A percentile compares a stretch with the other conserved stretches of the same genome.
phyloP scores from a whole-genome alignment of 2,113 vertebrate genomes.

The Notothenia rossii region DNA sequence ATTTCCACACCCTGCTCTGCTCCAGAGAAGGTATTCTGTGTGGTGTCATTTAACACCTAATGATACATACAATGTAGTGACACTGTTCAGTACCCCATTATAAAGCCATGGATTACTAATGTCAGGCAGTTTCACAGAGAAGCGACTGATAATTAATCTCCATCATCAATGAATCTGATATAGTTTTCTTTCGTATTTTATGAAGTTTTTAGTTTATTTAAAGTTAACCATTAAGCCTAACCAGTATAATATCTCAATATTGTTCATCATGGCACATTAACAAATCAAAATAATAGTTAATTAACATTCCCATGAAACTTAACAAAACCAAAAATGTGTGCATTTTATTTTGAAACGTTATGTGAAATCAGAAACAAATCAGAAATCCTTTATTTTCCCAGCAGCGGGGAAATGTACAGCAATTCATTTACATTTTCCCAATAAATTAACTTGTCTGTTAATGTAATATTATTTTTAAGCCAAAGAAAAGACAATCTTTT shows the following conservation, averaged over 20 bases:
- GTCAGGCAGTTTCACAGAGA: slow-evolving; percentile 1
- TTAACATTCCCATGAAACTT: neutral
- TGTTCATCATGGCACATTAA: too few relatives aligned
- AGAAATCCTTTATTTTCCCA: too few relatives aligned
- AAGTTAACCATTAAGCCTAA: too few relatives aligned
- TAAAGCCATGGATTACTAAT: neutral
- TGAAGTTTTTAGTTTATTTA: too few relatives aligned
- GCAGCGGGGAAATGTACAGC: too few relatives aligned
- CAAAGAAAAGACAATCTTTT: neutral
- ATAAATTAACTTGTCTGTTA: neutral
- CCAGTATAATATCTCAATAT: too few relatives aligned
- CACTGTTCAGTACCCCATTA: neutral
- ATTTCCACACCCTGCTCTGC: slow-evolving; percentile 37
- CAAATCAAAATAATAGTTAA: too few relatives aligned
- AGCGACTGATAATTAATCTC: neutral
- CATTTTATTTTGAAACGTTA: neutral
- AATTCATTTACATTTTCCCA: neutral
- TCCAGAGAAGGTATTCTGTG: slow-evolving; percentile 1
- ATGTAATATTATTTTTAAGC: neutral
- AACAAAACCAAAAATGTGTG: neutral
- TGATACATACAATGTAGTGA: slow-evolving; percentile 22
- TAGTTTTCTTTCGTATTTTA: too few relatives aligned
- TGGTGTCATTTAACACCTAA: slow-evolving; percentile 12
- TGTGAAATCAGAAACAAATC: neutral
- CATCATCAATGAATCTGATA: neutral